These are phyloP conservation scores for Mechanitis mazaeus DNA, from an alignment of 2,888 invertebrate species.

Conservation along the genomic window DNA sequence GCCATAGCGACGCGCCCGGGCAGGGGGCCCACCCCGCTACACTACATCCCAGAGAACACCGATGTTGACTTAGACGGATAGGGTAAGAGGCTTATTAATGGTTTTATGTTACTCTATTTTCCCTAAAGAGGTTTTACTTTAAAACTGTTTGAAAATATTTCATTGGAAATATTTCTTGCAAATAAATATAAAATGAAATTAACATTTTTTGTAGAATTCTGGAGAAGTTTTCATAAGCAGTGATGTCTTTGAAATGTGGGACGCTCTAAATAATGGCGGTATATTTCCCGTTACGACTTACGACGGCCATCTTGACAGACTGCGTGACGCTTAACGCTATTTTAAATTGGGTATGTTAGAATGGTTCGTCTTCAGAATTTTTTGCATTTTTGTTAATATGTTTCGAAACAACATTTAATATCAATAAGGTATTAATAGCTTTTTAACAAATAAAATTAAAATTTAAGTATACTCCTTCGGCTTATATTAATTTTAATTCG, in stretches of 20 bases:
- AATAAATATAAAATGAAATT: not conserved
- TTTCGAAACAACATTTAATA: too few relatives aligned
- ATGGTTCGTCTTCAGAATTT: constrained; percentile 32
- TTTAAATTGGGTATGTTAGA: constrained; percentile 58
- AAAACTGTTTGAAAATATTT: constrained; percentile 29
- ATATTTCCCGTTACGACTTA: constrained; percentile 45
- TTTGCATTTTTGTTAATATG: not conserved
- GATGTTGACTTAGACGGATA: constrained; percentile 77
- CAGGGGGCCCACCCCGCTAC: constrained; percentile 38
- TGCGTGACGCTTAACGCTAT: constrained; percentile 66
- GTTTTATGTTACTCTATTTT: constrained; percentile 68
- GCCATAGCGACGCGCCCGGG: constrained; percentile 57
- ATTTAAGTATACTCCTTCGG: too few relatives aligned
- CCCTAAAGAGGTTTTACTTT: constrained; percentile 40
- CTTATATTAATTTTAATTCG: too few relatives aligned
- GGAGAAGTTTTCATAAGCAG: not conserved
- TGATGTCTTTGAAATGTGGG: constrained; percentile 19
- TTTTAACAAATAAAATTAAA: too few relatives aligned
- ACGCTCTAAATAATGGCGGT: constrained; percentile 51
- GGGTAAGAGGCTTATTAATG: constrained; percentile 77
- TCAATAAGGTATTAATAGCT: too few relatives aligned
- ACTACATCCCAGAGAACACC: constrained; percentile 64
- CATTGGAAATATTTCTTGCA: constrained; percentile 4
- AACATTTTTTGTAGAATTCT: not conserved
- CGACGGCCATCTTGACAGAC: constrained; percentile 68